Evolutionary conservation across 2,797 vertebrate genomes (phyloP), one percentile per base, ranked within the genome.

Genomic region (Prionace glauca): DNA sequence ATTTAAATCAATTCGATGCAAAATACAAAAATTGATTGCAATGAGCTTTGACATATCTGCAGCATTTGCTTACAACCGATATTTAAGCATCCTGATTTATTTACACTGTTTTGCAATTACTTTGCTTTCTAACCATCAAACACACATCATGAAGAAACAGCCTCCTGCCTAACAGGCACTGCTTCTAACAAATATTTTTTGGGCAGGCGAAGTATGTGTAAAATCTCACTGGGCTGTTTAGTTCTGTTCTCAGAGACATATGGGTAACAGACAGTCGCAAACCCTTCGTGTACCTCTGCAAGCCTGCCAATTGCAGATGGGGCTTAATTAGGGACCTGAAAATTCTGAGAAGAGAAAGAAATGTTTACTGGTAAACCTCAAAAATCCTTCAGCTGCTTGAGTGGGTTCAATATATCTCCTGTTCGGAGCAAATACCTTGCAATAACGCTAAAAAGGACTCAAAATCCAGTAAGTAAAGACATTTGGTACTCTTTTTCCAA

Each of bases 341-440:
- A 74, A 7, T 50, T 74, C 50, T 56, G 32, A 77, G 71, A 84
- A 92, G 62, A 65, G 50, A 91, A 62, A 50, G 41, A 74, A 95
- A 95, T 95, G 71, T 74, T 95, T 65, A 74, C 93, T 95, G 93
- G 69, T 50, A 95, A 95, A 95, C 93, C 93, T 50, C 93, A 95
- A 95, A 95, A 94, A 77, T 56, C 26, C 69, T 36, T 29, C 69
- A 95, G 93, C 93, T 77, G 93, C 71, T 77, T 56, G 93, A 72
- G n/a, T 74, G 71, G 32, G 45, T 74, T 45, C 71, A 95, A 16
- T 74, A 26, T 77, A 14, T 50, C 71, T 91, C 88, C 12, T 72
- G 93, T 77, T 95, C 93, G 22, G 72, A 7, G 36, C 45, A 56
- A 74, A 94, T 50, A 7, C 32, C 93, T 32, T 71, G 67, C 69